phyloP scores from a whole-genome alignment of 2,113 vertebrate genomes.

The Sisor rabdophorus region DNA sequence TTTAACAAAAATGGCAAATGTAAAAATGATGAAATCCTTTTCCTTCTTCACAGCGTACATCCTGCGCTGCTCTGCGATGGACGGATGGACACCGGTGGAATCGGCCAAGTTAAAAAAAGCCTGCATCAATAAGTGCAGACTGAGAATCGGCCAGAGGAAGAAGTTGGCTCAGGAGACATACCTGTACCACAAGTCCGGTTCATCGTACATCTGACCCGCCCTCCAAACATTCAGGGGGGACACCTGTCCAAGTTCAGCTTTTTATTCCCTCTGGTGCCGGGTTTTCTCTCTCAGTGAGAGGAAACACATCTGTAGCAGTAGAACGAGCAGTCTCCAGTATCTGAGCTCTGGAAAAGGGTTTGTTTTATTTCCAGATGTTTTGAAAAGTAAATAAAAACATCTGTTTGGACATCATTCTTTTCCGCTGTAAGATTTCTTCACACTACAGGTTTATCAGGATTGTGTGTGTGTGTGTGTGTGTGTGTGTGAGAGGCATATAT shows the following conservation, averaged over 20 bases:
- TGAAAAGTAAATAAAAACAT: background rate
- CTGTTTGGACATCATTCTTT: too few relatives aligned
- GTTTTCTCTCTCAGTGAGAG: too few relatives aligned
- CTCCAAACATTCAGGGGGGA: background rate
- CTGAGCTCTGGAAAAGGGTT: background rate
- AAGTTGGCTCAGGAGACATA: slow-evolving; percentile 44
- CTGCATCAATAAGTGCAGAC: slow-evolving; percentile 54
- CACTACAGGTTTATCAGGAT: too few relatives aligned
- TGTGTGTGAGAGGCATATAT: background rate
- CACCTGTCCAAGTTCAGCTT: background rate
- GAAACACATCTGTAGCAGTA: background rate
- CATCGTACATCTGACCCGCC: slow-evolving; percentile 37
- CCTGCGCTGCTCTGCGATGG: slow-evolving; percentile 51
- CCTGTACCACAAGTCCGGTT: slow-evolving; percentile 43
- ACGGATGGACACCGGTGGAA: slow-evolving; percentile 54
- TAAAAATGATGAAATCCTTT: background rate
- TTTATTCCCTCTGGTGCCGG: background rate
- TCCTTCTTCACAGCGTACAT: slow-evolving; percentile 45
- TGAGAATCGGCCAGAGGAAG: slow-evolving; percentile 50
- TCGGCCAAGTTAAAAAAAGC: slow-evolving; percentile 55
- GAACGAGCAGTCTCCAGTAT: background rate
- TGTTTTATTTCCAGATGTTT: background rate
- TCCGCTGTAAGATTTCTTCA: too few relatives aligned
- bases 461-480: too few relatives aligned
- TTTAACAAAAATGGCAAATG: too few relatives aligned